Evolutionary conservation across 2,888 invertebrate genomes (phyloP), one percentile per base, ranked within the genome.

Genomic region (Pterobdella sp.): DNA sequence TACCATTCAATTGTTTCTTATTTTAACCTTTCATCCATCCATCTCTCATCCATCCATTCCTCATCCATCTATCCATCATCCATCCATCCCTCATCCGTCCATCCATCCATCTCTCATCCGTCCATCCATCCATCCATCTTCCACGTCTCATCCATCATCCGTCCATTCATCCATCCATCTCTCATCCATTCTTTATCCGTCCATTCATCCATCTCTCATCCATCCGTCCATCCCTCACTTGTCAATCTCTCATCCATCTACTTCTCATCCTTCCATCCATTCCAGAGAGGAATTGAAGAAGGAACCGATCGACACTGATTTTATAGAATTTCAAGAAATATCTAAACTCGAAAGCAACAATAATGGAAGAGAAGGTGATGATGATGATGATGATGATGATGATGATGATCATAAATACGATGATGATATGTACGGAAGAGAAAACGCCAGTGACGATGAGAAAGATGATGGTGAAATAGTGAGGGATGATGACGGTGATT

Each of bases 271-370:
- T 34, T 4, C 31, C 56, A 7, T 31, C 52, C 42, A 56, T 56
- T 1, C 32, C 56, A 14, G 70, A 22, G 56, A 32, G 31, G 0
- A 32, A 49, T 26, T 70, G 70, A 70, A 70, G 70, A 29, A 56
- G 31, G 70, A 70, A 31, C 70, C 70, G n/a, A 26, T 34, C 4
- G 70, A 70, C 7, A 56, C 26, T 29, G 70, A 70, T 18, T 49
- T 70, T 52, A 31, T 56, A 18, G 34, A 49, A 22, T 26, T 49
- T 31, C 49, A 60, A 1, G 70, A 60, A 42, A 29, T 66, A 4
- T 26, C 60, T 26, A 56, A 56, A 22, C 60, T 56, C n/a, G n/a
- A 22, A 4, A 4, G 3, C 60, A 56, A 56, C 60, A 63, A 29
- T n/a, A 63, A 31, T 65, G 32, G 31, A 2, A 65, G n/a, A 31